Evolutionary conservation across 1,140 invertebrate species (phyloP).

Genomic region (Pseudobourletiella spinata): DNA sequence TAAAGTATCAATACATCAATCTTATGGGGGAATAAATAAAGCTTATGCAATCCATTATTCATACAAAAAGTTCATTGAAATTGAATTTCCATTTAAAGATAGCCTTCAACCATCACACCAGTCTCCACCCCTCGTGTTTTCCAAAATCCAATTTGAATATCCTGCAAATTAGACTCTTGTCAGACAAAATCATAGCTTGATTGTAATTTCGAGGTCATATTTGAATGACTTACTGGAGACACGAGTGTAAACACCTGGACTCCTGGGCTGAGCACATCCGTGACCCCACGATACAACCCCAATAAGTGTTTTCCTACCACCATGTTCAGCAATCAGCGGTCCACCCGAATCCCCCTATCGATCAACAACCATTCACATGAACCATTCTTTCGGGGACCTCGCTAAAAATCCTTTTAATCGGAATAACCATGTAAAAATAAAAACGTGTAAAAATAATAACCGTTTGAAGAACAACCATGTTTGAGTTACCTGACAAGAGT

Average conservation of each 20-base stretch:
- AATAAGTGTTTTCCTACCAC: slow-evolving; percentile 26
- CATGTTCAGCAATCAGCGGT: slow-evolving; percentile 25
- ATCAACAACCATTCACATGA: no score
- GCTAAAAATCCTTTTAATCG: no score
- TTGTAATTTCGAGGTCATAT: not conserved
- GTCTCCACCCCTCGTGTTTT: slow-evolving; percentile 22
- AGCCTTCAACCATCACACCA: slow-evolving; percentile 32
- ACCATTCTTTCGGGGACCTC: no score
- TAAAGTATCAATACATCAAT: no score
- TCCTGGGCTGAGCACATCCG: slow-evolving; percentile 10
- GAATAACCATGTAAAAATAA: no score
- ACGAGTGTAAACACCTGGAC: slow-evolving; percentile 25
- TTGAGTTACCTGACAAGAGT: slow-evolving; percentile 69
- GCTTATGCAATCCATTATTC: no score
- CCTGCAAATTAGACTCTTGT: not conserved
- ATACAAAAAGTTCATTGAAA: no score
- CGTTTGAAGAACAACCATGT: no score
- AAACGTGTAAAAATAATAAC: not conserved
- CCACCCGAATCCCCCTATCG: slow-evolving; percentile 27
- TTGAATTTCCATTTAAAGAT: no score
- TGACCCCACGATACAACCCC: slow-evolving; percentile 35
- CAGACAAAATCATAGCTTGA: not conserved
- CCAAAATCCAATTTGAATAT: slow-evolving; percentile 29
- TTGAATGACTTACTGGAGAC: slow-evolving; percentile 19
- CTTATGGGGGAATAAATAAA: no score